A percentile compares a stretch with the other conserved stretches of the same genome.
Evolutionary conservation across 2,797 vertebrate genomes (phyloP).

Genomic region (Oreortyx pictus): DNA sequence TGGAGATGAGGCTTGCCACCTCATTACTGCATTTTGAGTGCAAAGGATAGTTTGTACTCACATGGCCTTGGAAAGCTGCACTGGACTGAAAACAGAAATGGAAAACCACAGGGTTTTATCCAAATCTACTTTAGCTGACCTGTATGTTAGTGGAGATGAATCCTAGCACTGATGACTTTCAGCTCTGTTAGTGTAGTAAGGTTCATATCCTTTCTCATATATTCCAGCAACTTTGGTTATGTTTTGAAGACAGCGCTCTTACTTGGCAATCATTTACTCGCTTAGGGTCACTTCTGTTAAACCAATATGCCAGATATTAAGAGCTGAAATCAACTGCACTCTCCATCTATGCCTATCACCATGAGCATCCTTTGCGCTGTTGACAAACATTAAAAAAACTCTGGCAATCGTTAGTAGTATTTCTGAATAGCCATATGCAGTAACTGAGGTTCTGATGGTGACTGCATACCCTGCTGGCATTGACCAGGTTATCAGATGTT

Average conservation of each 20-base stretch:
- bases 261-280: neutral
- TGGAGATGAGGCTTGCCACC: neutral
- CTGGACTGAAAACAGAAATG: neutral
- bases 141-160: neutral
- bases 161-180: neutral
- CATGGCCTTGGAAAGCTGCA: neutral
- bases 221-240: neutral
- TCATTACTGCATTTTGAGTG: neutral
- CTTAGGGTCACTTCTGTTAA: neutral
- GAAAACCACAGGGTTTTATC: neutral
- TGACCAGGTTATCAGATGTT: neutral
- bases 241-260: neutral
- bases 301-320: neutral
- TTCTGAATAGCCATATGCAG: neutral
- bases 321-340: neutral
- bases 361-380: neutral
- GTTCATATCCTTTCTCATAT: neutral
- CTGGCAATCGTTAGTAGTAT: neutral
- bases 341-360: neutral
- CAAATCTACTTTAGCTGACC: neutral
- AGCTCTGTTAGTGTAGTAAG: neutral
- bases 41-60: neutral
- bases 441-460: conserved; percentile 1
- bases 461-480: neutral
- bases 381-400: conserved; percentile 18